Evolutionary conservation across 2,888 invertebrate species (phyloP), one percentile per base, ranked within the genome.

Genomic region (Smittia aterrima): DNA sequence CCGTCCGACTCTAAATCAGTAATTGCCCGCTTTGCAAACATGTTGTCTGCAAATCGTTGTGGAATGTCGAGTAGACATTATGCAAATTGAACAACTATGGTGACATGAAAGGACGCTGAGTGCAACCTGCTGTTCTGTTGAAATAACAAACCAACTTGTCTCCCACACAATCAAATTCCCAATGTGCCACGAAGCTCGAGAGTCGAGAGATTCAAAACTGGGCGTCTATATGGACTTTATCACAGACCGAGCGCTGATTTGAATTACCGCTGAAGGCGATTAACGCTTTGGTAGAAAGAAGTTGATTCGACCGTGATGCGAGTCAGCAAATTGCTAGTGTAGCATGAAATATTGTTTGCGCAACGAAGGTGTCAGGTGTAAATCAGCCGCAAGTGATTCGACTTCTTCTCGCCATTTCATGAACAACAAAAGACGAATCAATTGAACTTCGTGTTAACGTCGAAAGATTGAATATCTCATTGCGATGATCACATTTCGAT

Each of bases 241-340:
- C 58, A 58, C 18, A 58, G 58, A 13, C 18, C 13, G 22, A 20
- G 7, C n/a, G 58, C 58, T 13, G 22, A 58, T 7, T 7, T 22
- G 18, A 58, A 58, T 22, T 3, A 58, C 7, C 22, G 58, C 58
- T 22, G 58, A 58, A 58, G 58, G 58, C 58, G 16, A 47, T 2
- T 11, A 47, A 58, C 13, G 9, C 58, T 13, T 22, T 58, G 22
- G n/a, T 38, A 38, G 9, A 38, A 7, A 38, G 9, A 38, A 68
- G 18, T 1, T 41, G n/a, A 68, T 68, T 68, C 41, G 68, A 68
- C 68, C 68, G 38, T 68, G 68, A 68, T 68, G 68, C 47, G 47
- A 68, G 68, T 68, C 68, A 68, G 68, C 41, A 68, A 68, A 68
- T 68, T 68, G 38, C 68, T 41, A 68, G 68, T 68, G 68, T 68